Evolutionary conservation across 2,888 invertebrate genomes (phyloP).

Genomic region (Sminthurinus aureus): DNA sequence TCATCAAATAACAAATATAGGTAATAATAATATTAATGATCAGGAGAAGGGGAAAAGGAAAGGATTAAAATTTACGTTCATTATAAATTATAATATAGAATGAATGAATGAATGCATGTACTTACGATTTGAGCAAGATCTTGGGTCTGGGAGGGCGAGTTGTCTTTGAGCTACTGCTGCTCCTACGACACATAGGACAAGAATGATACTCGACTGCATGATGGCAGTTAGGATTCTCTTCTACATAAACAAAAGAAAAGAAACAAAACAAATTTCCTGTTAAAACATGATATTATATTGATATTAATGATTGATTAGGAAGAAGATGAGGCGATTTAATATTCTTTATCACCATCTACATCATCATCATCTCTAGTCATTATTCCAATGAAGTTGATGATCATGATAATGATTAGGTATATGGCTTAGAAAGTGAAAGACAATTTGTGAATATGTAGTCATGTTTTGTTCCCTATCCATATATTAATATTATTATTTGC

Average conservation of each 20-base stretch:
- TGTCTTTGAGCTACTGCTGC: slow-evolving; percentile 79
- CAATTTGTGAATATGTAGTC: background rate
- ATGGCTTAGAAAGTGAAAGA: background rate
- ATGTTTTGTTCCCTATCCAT: background rate
- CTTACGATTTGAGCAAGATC: slow-evolving; percentile 89
- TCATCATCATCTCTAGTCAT: background rate
- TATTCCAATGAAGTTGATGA: too few species aligned
- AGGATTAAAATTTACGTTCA: slow-evolving; percentile 8
- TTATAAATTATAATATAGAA: too few species aligned
- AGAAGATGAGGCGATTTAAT: background rate
- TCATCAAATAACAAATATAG: background rate
- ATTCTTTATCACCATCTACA: background rate
- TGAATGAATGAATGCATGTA: slow-evolving; percentile 59
- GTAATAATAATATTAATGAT: too few species aligned
- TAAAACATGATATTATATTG: background rate
- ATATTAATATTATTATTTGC: background rate
- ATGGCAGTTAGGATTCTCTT: slow-evolving; percentile 33
- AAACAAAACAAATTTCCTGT: background rate
- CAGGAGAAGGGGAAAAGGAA: background rate
- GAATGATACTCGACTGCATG: slow-evolving; percentile 31
- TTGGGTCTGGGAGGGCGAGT: slow-evolving; percentile 85
- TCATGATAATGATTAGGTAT: too few species aligned
- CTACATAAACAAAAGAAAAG: slow-evolving; percentile 28
- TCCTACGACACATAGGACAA: slow-evolving; percentile 71
- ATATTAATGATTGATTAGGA: slow-evolving; percentile 17